A percentile compares a stretch with the other conserved stretches of the same genome.
Evolutionary conservation across 2,888 invertebrate species (phyloP).

Genomic region (Cerastis leucographa): DNA sequence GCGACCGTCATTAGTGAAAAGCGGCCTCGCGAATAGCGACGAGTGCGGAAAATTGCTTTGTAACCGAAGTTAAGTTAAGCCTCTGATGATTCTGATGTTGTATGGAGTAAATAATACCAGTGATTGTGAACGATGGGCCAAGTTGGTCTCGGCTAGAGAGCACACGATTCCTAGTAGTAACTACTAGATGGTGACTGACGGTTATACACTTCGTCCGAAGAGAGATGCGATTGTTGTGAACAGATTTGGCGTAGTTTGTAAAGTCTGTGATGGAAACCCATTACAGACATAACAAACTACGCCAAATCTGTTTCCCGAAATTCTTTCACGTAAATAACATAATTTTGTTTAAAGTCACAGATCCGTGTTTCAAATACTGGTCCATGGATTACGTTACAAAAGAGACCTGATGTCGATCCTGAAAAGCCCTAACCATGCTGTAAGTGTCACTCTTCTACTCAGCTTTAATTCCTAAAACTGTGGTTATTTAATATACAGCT

Average conservation of each 20-base stretch:
- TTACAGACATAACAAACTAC: no score
- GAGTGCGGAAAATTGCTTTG: background rate
- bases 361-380: background rate
- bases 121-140: background rate
- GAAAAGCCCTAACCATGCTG: background rate
- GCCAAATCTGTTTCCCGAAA: no score
- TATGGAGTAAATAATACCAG: background rate
- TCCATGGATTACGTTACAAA: background rate
- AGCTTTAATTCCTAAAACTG: background rate
- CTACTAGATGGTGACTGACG: no score
- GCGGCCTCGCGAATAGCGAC: background rate
- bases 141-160: background rate
- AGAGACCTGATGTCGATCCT: background rate
- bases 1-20: background rate
- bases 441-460: background rate
- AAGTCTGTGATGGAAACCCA: no score
- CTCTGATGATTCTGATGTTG: background rate
- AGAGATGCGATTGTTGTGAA: no score
- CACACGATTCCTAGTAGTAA: no score
- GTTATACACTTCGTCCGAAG: no score
- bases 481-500: background rate
- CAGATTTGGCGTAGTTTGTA: no score
- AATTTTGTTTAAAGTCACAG: background rate
- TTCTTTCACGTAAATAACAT: no score
- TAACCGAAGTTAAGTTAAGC: background rate